Evolutionary conservation across 2,113 vertebrate species (phyloP).

Genomic region (Cromileptes altivelis): DNA sequence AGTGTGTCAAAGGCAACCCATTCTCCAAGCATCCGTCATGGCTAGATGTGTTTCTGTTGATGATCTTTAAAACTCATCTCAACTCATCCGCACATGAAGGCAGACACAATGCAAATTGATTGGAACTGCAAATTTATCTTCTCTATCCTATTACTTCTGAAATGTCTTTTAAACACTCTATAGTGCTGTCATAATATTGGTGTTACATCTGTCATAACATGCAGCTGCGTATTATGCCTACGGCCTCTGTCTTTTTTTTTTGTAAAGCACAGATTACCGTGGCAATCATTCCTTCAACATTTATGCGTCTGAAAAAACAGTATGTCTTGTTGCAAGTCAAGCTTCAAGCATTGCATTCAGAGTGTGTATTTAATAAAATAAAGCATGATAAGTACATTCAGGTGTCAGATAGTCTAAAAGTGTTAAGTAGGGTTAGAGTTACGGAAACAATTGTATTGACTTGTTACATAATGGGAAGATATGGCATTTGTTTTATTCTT

Average conservation of each 20-base stretch:
- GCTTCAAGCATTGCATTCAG: background rate
- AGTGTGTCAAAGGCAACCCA: conserved; percentile 22
- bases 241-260: conserved; percentile 3
- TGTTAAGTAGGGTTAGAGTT: background rate
- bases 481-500: background rate
- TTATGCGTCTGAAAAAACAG: conserved; percentile 31
- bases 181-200: conserved; percentile 77
- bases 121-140: conserved; percentile 49
- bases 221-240: conserved; percentile 48
- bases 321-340: background rate
- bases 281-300: conserved; percentile 43
- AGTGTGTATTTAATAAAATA: conserved; percentile 9
- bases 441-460: background rate
- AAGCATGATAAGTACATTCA: background rate
- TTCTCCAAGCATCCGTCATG: conserved; percentile 39
- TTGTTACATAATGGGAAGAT: background rate
- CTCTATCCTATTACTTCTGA: conserved; percentile 58
- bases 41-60: conserved; percentile 25
- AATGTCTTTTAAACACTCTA: conserved; percentile 62
- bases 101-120: conserved; percentile 58
- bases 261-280: conserved; percentile 40
- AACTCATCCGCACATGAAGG: conserved; percentile 35
- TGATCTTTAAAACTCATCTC: conserved; percentile 34
- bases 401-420: conserved; percentile 7
- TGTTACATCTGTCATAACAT: conserved; percentile 77